phyloP scores from a whole-genome alignment of 35 echinoderm and acorn worm genomes.

The Hemicentrotus pulcherrimus region DNA sequence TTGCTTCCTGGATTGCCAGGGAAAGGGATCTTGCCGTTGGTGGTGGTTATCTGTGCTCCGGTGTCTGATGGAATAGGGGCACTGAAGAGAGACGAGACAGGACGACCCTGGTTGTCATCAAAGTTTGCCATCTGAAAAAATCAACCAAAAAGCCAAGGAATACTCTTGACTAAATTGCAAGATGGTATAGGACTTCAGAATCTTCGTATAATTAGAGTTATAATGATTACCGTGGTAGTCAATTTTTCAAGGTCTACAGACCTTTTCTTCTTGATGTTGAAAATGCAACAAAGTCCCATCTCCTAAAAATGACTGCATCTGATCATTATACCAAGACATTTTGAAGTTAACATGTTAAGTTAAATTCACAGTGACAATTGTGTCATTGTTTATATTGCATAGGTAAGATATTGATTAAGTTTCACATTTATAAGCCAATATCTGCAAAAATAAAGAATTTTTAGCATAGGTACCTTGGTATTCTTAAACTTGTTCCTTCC shows the following conservation, averaged over 20 bases:
- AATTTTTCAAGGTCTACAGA: neutral
- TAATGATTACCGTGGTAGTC: neutral
- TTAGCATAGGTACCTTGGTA: too few relatives aligned
- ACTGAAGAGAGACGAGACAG: conserved; percentile 91
- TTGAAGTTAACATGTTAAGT: too few relatives aligned
- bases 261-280: too few relatives aligned
- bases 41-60: conserved; percentile 47
- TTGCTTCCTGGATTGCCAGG: conserved; percentile 84
- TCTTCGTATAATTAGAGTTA: neutral
- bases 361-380: too few relatives aligned
- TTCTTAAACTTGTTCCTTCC: too few relatives aligned
- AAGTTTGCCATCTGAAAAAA: conserved; percentile 83
- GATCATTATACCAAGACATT: too few relatives aligned
- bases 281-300: too few relatives aligned
- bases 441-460: too few relatives aligned
- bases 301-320: too few relatives aligned
- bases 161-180: neutral
- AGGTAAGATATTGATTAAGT: too few relatives aligned
- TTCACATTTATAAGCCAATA: too few relatives aligned
- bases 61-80: conserved; percentile 91
- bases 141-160: neutral
- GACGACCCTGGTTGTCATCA: conserved; percentile 94
- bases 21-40: conserved; percentile 78
- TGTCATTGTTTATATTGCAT: too few relatives aligned
- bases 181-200: neutral